Base-by-base conservation (phyloP, 1,140 invertebrate genomes). In the Lepidotrigona ventralis region DNA sequence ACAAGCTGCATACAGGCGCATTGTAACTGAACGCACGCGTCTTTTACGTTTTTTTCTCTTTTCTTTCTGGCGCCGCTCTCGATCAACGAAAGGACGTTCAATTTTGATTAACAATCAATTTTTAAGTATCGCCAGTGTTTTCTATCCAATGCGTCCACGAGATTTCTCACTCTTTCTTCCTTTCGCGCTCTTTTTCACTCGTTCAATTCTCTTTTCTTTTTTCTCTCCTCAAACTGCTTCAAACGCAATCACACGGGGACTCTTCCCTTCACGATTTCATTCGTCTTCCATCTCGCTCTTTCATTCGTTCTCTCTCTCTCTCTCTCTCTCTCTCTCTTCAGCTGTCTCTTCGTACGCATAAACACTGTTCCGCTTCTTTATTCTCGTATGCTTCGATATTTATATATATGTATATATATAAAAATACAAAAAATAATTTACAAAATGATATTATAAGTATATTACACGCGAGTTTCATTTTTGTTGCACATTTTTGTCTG, bases 371-470 rank as follows among this genome's bases (percentile, higher is more conserved):
- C 85, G 85, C 86, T 79, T 76, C 81, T 87, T 87, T 78, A 46
- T 46, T 87, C 79, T 87, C 84, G 83, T 88, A 88, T 88, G 86
- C 87, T 88, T 88, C 81, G 76, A 87, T 88, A 88, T 87, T 89
- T 86, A 85, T 86, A 88, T 85, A 88, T 85, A 85, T 84, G 77
- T 88, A 81, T 81, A 84, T 88, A 87, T 90, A 90, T 91, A 91
- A 92, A 91, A 92, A 91, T 91, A 92, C 90, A 92, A 90, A 91
- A 92, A 92, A 91, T 91, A 91, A 91, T 90, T 91, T 91, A 91
- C 88, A 91, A 92, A 91, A 90, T 91, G 86, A 92, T 90, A 90
- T 88, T 86, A 90, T 88, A 88, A 88, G 84, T 91, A 90, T 90
- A 89, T 90, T 89, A 91, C 89, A 91, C 85, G 88, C 86, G 86